phyloP scores from a whole-genome alignment of 2,888 invertebrate species.

The Brenthis ino region DNA sequence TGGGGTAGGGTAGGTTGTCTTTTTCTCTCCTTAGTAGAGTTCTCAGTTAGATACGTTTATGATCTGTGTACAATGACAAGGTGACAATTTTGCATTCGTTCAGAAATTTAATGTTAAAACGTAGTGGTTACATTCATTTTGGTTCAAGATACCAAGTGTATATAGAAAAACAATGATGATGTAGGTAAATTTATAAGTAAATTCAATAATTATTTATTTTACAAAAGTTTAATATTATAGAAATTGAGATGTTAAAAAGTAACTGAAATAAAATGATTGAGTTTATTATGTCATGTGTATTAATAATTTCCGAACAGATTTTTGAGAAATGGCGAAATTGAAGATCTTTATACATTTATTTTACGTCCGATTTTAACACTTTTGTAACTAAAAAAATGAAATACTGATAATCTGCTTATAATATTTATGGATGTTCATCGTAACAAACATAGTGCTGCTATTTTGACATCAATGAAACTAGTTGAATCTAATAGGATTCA shows the following conservation, averaged over 20 bases:
- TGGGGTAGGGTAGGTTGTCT: no score
- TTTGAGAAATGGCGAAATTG: conserved; percentile 78
- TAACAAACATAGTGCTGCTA: conserved; percentile 46
- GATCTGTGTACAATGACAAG: background rate
- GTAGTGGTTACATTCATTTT: background rate
- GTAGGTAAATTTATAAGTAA: background rate
- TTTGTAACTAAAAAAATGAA: conserved; percentile 59
- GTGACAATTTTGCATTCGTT: conserved; percentile 3
- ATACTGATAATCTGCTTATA: conserved; percentile 48
- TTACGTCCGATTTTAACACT: conserved; percentile 53
- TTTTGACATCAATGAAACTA: conserved; percentile 53
- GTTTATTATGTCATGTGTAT: background rate
- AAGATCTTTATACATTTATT: conserved; percentile 65
- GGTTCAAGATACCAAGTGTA: background rate
- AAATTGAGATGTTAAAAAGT: no score
- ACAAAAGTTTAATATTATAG: background rate
- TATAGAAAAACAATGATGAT: background rate
- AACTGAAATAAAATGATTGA: no score
- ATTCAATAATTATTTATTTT: background rate
- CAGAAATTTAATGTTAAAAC: background rate
- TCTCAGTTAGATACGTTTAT: background rate
- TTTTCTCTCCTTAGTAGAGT: no score
- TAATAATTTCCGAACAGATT: conserved; percentile 50
- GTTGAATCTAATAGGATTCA: conserved; percentile 55
- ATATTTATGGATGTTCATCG: conserved; percentile 48